Evolutionary conservation across 1,140 invertebrate genomes (phyloP), one percentile per base, ranked within the genome.

Genomic region (Drosophila fuyamai): DNA sequence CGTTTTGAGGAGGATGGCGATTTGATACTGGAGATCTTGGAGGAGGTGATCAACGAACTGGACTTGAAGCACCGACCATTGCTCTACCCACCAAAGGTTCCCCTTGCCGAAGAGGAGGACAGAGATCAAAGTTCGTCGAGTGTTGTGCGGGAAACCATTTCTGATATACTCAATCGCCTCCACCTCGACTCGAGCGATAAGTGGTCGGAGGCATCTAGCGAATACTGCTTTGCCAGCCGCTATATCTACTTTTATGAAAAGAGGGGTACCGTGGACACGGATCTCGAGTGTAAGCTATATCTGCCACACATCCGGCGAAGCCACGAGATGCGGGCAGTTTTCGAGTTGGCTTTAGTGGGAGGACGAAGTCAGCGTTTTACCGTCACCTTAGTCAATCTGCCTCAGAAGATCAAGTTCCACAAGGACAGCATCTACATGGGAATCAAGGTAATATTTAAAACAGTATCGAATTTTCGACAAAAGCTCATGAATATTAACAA

Each of bases 211-310:
- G 29, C 72, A 1, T 85, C 86, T 23, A 61, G 75, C 1, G 86
- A 91, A 4, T 76, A 89, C 47, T 92, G 90, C 44, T 82, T 86
- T 27, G 59, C 68, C 12, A 74, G 78, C 36, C 70, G 79, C 0
- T 82, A 43, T 14, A 90, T 92, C 12, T 90, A 90, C 53, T 92
- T 92, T 38, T 76, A 79, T 32, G 81, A 90, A 29, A 92, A 92
- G 54, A 29, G 46, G 2, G 90, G 86, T 1, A 18, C 44, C 0
- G 3, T 40, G 5, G n/a, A 63, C 12, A 10, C 36, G 14, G 23
- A 55, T 0, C 14, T 51, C 32, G 47, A 58, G 5, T 90, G 83
- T 16, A 48, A 51, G 8, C 36, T 92, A 0, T 78, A 92, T 48
- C 23, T 92, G 16, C 90, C 90, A 0, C 81, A 90, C 38, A 50